phyloP scores from a whole-genome alignment of 2,888 invertebrate species.

The Drosophila colorata region DNA sequence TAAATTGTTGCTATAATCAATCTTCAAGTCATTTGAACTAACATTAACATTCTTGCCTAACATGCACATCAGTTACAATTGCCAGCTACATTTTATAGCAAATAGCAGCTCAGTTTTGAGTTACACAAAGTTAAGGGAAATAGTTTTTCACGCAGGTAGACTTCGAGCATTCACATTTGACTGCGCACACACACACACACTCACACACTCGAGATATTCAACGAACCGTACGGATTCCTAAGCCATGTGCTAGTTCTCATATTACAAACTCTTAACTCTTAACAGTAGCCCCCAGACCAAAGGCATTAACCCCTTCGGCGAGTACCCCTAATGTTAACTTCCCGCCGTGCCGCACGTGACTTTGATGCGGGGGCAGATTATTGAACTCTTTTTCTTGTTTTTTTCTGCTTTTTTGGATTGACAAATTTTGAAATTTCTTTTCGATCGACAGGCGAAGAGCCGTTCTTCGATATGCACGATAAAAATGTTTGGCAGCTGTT shows the following conservation, averaged over 20 bases:
- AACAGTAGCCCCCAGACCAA: slow-evolving; percentile 27
- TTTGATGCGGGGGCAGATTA: slow-evolving; percentile 51
- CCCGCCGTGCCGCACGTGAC: slow-evolving; percentile 50
- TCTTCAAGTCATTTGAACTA: not conserved
- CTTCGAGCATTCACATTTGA: slow-evolving; percentile 19
- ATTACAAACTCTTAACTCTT: slow-evolving; percentile 34
- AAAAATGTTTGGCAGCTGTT: slow-evolving; percentile 34
- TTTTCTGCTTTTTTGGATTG: not conserved
- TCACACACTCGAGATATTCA: slow-evolving; percentile 10
- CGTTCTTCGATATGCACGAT: slow-evolving; percentile 19
- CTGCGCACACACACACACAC: slow-evolving; percentile 3
- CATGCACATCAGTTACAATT: slow-evolving; percentile 6
- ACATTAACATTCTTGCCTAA: slow-evolving; percentile 7
- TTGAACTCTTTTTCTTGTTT: slow-evolving; percentile 38
- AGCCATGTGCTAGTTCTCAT: slow-evolving; percentile 54
- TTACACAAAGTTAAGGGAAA: slow-evolving; percentile 33
- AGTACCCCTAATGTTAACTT: slow-evolving; percentile 22
- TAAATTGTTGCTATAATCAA: not conserved
- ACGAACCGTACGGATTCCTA: slow-evolving; percentile 37
- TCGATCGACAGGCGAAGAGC: slow-evolving; percentile 18
- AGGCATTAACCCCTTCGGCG: slow-evolving; percentile 52
- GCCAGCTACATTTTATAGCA: slow-evolving; percentile 8
- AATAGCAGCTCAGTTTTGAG: slow-evolving; percentile 19
- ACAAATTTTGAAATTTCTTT: slow-evolving; percentile 17
- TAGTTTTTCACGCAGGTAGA: slow-evolving; percentile 35